These are phyloP conservation scores for Patella pellucida DNA, from an alignment of 2,888 invertebrate genomes.

Conservation along the genomic window DNA sequence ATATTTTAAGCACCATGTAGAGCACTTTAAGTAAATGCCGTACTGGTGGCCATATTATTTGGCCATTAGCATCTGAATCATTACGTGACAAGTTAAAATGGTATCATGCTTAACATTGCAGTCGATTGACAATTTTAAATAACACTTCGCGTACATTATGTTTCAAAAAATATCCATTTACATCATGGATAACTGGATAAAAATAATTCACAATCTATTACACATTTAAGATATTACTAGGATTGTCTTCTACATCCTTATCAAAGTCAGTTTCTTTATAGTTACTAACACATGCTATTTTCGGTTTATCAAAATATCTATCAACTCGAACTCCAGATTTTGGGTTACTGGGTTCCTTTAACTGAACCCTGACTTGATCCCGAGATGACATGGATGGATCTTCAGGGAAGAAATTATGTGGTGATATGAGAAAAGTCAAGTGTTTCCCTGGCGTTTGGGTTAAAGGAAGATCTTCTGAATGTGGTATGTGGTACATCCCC, in stretches of 20 bases:
- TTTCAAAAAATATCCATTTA: too few species aligned
- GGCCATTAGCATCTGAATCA: too few species aligned
- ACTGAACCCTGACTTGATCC: not conserved
- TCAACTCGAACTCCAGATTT: not conserved
- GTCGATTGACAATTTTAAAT: too few species aligned
- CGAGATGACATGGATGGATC: not conserved
- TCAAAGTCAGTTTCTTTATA: not conserved
- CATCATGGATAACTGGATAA: too few species aligned
- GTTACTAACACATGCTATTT: not conserved
- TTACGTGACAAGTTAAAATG: too few species aligned
- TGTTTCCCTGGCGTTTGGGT: not conserved
- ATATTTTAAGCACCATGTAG: too few species aligned
- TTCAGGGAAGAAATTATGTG: not conserved
- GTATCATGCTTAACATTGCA: too few species aligned
- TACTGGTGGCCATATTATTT: too few species aligned
- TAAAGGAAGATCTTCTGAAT: conserved; percentile 19
- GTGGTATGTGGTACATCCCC: conserved; percentile 3
- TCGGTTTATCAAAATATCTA: not conserved
- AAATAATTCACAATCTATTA: not conserved
- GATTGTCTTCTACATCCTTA: not conserved
- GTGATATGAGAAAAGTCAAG: not conserved
- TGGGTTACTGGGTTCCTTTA: not conserved
- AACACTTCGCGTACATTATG: too few species aligned
- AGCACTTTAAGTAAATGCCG: too few species aligned
- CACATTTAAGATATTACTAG: not conserved